These are phyloP conservation scores for Poecilus cupreus DNA, from an alignment of 2,888 invertebrate genomes.

Conservation along the genomic window DNA sequence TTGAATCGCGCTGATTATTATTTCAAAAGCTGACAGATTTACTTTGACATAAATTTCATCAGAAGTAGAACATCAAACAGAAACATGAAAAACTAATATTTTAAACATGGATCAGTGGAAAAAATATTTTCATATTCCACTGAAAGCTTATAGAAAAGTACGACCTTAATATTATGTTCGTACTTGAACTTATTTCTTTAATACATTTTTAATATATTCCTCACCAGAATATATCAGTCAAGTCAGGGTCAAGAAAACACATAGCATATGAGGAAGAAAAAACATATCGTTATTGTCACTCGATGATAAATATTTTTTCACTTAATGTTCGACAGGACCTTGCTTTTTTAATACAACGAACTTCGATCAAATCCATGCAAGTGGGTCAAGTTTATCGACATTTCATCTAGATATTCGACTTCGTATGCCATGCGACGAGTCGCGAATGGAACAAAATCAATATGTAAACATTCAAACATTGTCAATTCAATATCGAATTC, in stretches of 20 bases:
- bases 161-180: not conserved
- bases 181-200: constrained; percentile 25
- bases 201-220: constrained; percentile 22
- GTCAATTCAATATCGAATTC: constrained; percentile 55
- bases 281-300: constrained; percentile 42
- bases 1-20: not conserved
- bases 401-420: constrained; percentile 11
- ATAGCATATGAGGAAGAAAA: not conserved
- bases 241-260: constrained; percentile 23
- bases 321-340: constrained; percentile 24
- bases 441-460: constrained; percentile 45
- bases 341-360: constrained; percentile 40
- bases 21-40: not conserved
- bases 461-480: constrained; percentile 55
- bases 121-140: constrained; percentile 26
- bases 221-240: not conserved
- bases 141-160: not conserved
- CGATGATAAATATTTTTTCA: constrained; percentile 43
- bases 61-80: not conserved
- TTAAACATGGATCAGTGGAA: constrained; percentile 1
- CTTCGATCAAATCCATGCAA: constrained; percentile 31
- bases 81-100: not conserved
- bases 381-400: constrained; percentile 37
- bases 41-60: not conserved
- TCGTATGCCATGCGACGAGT: constrained; percentile 4